A percentile compares a stretch with the other conserved stretches of the same genome.
phyloP scores from a whole-genome alignment of 2,888 invertebrate species.

The Torymus auratus region DNA sequence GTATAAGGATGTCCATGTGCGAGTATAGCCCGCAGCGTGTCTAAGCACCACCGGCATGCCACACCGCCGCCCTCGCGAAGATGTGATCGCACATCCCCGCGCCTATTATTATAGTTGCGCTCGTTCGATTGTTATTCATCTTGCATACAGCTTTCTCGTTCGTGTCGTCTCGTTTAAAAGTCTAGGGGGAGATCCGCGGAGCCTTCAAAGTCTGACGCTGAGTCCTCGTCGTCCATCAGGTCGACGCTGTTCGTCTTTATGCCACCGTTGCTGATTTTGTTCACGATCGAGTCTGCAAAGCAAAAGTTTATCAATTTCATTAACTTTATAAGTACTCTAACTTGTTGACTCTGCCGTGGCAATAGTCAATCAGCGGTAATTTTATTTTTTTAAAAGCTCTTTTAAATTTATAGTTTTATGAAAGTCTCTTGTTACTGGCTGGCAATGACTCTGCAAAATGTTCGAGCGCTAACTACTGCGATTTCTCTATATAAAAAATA shows the following conservation, averaged over 20 bases:
- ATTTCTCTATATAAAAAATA: no score
- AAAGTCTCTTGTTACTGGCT: no score
- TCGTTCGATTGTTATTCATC: background rate
- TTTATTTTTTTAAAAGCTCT: no score
- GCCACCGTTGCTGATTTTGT: conserved; percentile 76
- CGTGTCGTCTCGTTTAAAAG: conserved; percentile 78
- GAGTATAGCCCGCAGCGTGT: no score
- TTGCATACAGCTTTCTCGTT: background rate
- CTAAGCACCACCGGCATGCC: background rate
- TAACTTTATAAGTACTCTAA: no score
- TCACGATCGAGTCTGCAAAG: conserved; percentile 76
- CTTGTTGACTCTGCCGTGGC: no score
- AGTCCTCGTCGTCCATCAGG: conserved; percentile 87
- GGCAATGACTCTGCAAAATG: no score
- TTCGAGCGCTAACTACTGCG: no score
- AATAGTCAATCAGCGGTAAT: no score
- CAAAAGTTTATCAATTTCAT: background rate
- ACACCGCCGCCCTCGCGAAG: background rate
- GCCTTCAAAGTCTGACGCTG: conserved; percentile 84
- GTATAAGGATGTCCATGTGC: background rate
- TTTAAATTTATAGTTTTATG: no score
- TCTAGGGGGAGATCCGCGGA: conserved; percentile 87
- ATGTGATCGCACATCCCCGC: background rate
- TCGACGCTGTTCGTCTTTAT: conserved; percentile 81
- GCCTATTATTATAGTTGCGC: conserved; percentile 20